These are phyloP conservation scores for sheep (Ovis aries) DNA, from an alignment of 2,113 vertebrate genomes.

Conservation along the genomic window DNA sequence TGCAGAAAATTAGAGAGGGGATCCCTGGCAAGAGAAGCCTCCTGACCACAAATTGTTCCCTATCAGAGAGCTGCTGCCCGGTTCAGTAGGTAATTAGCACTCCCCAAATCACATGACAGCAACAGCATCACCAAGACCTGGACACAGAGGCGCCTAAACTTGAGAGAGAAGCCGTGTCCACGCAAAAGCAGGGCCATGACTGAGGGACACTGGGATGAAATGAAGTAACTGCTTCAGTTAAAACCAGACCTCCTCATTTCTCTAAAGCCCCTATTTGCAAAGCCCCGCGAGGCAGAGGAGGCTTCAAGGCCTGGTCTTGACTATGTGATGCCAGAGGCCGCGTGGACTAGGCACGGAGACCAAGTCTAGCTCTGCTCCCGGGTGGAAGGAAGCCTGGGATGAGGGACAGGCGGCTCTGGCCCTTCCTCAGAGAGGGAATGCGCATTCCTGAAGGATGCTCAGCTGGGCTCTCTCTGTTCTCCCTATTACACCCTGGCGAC, in stretches of 20 bases:
- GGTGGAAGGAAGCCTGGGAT: not conserved
- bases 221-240: slow-evolving; percentile 9
- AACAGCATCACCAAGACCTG: not conserved
- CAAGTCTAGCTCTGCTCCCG: not conserved
- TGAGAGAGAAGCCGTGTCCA: not conserved
- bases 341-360: not conserved
- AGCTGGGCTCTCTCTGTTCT: not conserved
- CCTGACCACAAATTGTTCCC: slow-evolving; percentile 27
- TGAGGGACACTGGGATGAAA: not conserved
- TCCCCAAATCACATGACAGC: not conserved
- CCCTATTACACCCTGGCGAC: not conserved
- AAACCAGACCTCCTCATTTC: not conserved
- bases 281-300: not conserved
- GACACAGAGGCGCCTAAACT: not conserved
- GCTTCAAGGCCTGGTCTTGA: not conserved
- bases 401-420: not conserved
- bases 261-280: not conserved
- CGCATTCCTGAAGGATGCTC: not conserved
- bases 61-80: not conserved
- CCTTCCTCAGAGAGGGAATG: not conserved
- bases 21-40: slow-evolving; percentile 7
- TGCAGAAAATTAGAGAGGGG: slow-evolving; percentile 30
- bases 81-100: not conserved
- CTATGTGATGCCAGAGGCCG: fast-evolving
- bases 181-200: not conserved